Base-by-base conservation (phyloP, 2,888 invertebrate species). In the Drosophila demipolita region DNA sequence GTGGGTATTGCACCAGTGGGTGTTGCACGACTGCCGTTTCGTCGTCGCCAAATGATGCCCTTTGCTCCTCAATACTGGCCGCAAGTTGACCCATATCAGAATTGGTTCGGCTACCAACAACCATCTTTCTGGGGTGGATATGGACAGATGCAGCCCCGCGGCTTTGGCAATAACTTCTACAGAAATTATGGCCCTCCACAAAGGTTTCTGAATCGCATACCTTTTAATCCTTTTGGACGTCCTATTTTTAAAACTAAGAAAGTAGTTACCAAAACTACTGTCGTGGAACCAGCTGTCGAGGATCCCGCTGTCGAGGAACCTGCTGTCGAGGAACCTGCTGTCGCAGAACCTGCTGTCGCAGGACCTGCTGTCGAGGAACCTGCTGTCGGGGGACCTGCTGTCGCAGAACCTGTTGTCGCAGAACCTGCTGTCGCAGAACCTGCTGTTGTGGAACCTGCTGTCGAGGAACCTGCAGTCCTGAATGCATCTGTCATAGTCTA, bases 41-140 rank as follows among this genome's bases (percentile, higher is more conserved):
- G n/a, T 32, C 35, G n/a, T 32, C 49, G 8, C 2, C 32, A 26
- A 0, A 33, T 69, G 8, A 12, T 63, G 53, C 72, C 42, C 11
- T 63, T 17, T 29, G 3, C 15, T 23, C 60, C 73, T 0, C 53
- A 76, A 32, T 85, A 54, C 32, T 87, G 68, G 68, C 64, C 58
- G 11, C 63, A 54, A 15, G 72, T 55, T 40, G 65, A 33, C 15
- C 42, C 8, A 45, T 45, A 55, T 6, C 33, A 54, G 4, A 42
- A 35, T 35, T 67, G 57, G 50, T 81, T 66, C 9, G 67, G 59
- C 35, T 87, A 71, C 12, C 42, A 32, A 5, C 65, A 17, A 17
- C 54, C 26, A 26, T 26, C 61, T 17, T 59, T 57, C 23, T 77
- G 72, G 72, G 58, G 52, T 1, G 63, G 63, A n/a, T 73, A 29